phyloP scores from a whole-genome alignment of 2,113 vertebrate species.

The Gallinago media region DNA sequence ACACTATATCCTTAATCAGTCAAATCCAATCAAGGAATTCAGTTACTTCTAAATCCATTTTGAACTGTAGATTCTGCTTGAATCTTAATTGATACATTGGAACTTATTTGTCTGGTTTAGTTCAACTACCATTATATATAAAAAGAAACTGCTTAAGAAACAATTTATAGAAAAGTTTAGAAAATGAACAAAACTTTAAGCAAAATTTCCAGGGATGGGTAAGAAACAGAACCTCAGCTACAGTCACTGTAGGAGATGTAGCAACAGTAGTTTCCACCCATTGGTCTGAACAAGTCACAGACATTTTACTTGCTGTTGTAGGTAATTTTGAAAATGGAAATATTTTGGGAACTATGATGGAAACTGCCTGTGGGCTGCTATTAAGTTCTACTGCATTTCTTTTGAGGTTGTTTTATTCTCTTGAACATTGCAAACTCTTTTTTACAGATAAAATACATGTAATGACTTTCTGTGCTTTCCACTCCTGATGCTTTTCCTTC shows the following conservation, averaged over 20 bases:
- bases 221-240: background rate
- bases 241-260: background rate
- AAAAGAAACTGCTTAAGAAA: background rate
- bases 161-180: background rate
- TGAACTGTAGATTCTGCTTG: background rate
- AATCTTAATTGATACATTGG: background rate
- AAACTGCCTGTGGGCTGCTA: background rate
- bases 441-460: background rate
- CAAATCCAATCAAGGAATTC: background rate
- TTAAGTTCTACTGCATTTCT: background rate
- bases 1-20: background rate
- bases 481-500: background rate
- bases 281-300: background rate
- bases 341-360: background rate
- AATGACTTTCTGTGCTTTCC: background rate
- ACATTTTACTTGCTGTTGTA: background rate
- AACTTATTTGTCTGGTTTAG: background rate
- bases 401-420: background rate
- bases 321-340: background rate
- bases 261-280: background rate
- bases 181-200: background rate
- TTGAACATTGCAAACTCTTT: background rate
- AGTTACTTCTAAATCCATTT: background rate
- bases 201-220: background rate
- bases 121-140: background rate